phyloP scores from a whole-genome alignment of 2,888 invertebrate genomes.

The Synanthedon myopaeformis region DNA sequence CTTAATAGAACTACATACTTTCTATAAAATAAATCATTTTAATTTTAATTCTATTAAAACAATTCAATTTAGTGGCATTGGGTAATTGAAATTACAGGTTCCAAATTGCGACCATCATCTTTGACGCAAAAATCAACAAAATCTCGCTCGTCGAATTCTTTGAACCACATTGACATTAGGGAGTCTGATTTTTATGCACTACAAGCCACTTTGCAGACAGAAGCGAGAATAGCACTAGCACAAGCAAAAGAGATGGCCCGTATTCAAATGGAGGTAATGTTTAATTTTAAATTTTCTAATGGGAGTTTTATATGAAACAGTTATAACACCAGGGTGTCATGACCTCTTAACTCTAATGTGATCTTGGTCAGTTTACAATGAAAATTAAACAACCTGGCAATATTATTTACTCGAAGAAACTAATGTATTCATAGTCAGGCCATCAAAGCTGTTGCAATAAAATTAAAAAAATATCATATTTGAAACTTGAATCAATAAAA shows the following conservation, averaged over 20 bases:
- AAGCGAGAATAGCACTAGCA: slow-evolving; percentile 87
- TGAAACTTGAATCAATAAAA: too few relatives aligned
- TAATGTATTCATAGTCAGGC: too few relatives aligned
- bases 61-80: not conserved
- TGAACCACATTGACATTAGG: slow-evolving; percentile 51
- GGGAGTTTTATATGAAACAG: too few relatives aligned
- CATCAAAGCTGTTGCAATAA: too few relatives aligned
- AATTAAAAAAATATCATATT: too few relatives aligned
- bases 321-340: too few relatives aligned
- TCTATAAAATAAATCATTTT: not conserved
- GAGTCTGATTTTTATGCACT: slow-evolving; percentile 85
- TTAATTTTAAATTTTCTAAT: too few relatives aligned
- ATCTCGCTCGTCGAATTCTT: slow-evolving; percentile 61
- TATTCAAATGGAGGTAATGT: slow-evolving; percentile 86
- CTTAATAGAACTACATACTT: not conserved
- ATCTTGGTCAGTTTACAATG: too few relatives aligned
- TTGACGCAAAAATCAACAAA: slow-evolving; percentile 52
- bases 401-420: too few relatives aligned
- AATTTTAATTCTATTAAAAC: not conserved
- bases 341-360: too few relatives aligned
- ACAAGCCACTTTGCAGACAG: slow-evolving; percentile 86
- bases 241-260: slow-evolving; percentile 93
- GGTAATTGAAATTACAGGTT: slow-evolving; percentile 22
- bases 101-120: slow-evolving; percentile 55
- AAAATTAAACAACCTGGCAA: too few relatives aligned